Conservation (phyloP, 2,113 vertebrate genomes). For the Grus americana region DNA sequence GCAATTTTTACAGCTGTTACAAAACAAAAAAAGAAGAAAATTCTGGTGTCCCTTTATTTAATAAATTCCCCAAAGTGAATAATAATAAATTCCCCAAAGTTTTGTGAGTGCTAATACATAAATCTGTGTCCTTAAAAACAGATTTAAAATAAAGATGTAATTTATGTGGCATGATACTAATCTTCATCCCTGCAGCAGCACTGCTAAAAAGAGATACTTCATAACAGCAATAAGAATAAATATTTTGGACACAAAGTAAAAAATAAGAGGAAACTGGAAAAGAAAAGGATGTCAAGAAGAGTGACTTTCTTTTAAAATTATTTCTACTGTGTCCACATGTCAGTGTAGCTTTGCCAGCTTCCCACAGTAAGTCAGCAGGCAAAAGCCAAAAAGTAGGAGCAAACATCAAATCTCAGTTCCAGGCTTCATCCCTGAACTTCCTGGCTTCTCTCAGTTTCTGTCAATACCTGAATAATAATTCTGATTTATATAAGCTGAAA, state of each 20-base stretch:
- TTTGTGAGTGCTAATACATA: background rate
- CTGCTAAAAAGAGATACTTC: background rate
- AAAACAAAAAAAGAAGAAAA: background rate
- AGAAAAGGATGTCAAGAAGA: background rate
- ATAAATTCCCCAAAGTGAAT: background rate
- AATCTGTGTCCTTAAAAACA: background rate
- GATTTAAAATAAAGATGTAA: background rate
- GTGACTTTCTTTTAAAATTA: background rate
- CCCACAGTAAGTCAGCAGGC: background rate
- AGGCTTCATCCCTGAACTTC: background rate
- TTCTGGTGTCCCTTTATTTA: background rate
- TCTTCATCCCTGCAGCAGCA: background rate
- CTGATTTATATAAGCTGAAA: background rate
- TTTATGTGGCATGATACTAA: background rate
- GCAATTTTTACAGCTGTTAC: background rate
- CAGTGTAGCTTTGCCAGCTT: background rate
- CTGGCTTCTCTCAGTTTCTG: background rate
- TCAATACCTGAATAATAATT: background rate
- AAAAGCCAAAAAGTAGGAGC: background rate
- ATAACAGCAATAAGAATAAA: background rate
- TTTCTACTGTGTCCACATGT: background rate
- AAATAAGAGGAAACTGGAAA: background rate
- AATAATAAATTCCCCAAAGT: background rate
- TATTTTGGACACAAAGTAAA: background rate
- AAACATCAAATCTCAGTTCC: background rate